These are phyloP conservation scores for Melanchra persicariae DNA, from an alignment of 2,888 invertebrate species.

Conservation along the genomic window DNA sequence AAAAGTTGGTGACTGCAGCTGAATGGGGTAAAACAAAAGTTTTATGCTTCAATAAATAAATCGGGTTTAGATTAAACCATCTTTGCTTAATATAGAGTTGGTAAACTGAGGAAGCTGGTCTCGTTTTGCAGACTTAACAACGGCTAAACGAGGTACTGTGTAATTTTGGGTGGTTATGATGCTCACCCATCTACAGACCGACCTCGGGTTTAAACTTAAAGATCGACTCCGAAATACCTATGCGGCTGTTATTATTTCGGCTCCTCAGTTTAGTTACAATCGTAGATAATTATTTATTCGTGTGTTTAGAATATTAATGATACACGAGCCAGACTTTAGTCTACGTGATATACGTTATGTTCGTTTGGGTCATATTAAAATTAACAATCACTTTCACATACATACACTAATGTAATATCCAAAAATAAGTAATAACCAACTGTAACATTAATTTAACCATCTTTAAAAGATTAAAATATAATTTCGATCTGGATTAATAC, in stretches of 20 bases:
- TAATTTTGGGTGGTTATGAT: too few relatives aligned
- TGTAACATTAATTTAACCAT: too few relatives aligned
- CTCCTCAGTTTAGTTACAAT: neutral
- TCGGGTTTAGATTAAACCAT: slow-evolving; percentile 7
- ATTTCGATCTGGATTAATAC: too few relatives aligned
- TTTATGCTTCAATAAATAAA: slow-evolving; percentile 26
- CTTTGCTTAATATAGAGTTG: slow-evolving; percentile 17
- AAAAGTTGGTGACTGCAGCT: slow-evolving; percentile 31
- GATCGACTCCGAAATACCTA: too few relatives aligned
- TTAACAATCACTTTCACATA: neutral
- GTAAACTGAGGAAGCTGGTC: neutral
- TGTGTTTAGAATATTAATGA: slow-evolving; percentile 4
- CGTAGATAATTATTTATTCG: neutral
- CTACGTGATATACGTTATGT: too few relatives aligned
- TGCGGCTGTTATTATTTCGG: neutral
- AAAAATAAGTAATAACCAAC: too few relatives aligned
- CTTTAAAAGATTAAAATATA: too few relatives aligned
- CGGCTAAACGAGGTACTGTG: too few relatives aligned
- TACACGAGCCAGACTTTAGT: neutral
- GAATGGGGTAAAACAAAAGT: slow-evolving; percentile 27
- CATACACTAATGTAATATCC: too few relatives aligned
- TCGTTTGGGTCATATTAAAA: neutral
- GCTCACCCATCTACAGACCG: too few relatives aligned
- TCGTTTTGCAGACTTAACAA: neutral
- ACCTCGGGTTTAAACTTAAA: too few relatives aligned